Conservation (phyloP, 2,797 vertebrate genomes). For the Xerus rutilus region DNA sequence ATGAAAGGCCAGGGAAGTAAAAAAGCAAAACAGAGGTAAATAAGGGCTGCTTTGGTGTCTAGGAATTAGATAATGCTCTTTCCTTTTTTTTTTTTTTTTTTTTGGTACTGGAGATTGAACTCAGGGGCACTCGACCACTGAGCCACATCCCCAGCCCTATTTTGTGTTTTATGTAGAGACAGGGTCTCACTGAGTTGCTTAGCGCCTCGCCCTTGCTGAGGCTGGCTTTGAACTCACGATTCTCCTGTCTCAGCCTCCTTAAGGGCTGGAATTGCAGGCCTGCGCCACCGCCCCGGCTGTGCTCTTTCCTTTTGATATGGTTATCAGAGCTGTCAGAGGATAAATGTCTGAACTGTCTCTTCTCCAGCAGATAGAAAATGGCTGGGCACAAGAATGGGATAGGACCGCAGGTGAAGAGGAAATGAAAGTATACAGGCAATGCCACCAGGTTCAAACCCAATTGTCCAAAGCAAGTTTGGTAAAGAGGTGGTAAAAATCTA, state of each 20-base stretch:
- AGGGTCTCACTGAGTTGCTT: too few relatives aligned
- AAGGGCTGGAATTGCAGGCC: too few relatives aligned
- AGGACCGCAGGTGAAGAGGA: background rate
- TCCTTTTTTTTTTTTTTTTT: background rate
- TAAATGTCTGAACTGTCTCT: background rate
- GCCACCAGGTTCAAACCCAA: background rate
- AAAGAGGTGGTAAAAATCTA: background rate
- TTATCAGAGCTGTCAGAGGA: background rate
- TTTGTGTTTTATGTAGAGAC: too few relatives aligned
- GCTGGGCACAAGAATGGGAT: background rate
- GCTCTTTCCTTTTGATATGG: background rate
- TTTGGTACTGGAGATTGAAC: too few relatives aligned
- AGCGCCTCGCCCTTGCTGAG: too few relatives aligned
- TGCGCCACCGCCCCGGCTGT: too few relatives aligned
- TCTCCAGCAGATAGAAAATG: background rate
- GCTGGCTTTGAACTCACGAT: too few relatives aligned
- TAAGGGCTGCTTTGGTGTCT: background rate
- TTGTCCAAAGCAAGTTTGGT: background rate
- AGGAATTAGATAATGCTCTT: background rate
- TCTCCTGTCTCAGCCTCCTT: too few relatives aligned
- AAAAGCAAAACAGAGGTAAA: background rate
- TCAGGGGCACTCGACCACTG: too few relatives aligned
- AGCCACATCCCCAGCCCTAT: too few relatives aligned
- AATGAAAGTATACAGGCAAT: background rate
- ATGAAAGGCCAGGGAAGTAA: background rate